Base-by-base conservation (phyloP, 2,888 invertebrate species). In the Aphrophora alni region DNA sequence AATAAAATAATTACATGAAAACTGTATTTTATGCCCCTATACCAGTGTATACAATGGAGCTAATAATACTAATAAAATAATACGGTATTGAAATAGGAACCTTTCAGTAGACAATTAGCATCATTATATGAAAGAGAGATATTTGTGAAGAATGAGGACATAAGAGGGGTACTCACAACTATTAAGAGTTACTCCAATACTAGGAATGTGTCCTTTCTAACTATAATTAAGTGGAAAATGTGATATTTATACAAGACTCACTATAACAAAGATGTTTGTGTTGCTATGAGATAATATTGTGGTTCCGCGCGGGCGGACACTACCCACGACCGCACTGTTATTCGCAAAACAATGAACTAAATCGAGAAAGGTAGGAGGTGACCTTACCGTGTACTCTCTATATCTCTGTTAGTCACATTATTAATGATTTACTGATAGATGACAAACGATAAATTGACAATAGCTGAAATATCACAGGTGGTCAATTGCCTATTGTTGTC, bases 311-410 rank as follows among this genome's bases (percentile, higher is more conserved):
- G 59, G 59, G 59, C 59, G 59, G 59, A 4, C 59, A 4, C 59
- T 59, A 21, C 59, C 59, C 59, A 59, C 59, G 59, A 21, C 59
- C 21, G 4, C 59, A 21, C 59, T 21, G 21, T 59, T 59, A 59
- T 59, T 59, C 59, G 59, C 59, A 21, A 59, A 59, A 59, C 59
- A 59, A 59, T 59, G 59, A 59, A 59, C 59, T 59, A 59, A 59
- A 59, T 59, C 59, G 1, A 59, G 4, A 44, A 12, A 59, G 14
- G 59, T 59, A 59, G 59, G 59, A 59, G 59, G n/a, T 59, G 59
- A 59, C 59, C 59, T 59, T 59, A n/a, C 59, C 59, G 59, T 8
- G n/a, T 21, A 2, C n/a, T 12, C 59, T 59, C 59, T 59, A 44
- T 44, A 44, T 44, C 44, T 44, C 44, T 44, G 59, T 59, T 59